Conservation (phyloP, 2,113 vertebrate genomes). For the Eurypyga helias region DNA sequence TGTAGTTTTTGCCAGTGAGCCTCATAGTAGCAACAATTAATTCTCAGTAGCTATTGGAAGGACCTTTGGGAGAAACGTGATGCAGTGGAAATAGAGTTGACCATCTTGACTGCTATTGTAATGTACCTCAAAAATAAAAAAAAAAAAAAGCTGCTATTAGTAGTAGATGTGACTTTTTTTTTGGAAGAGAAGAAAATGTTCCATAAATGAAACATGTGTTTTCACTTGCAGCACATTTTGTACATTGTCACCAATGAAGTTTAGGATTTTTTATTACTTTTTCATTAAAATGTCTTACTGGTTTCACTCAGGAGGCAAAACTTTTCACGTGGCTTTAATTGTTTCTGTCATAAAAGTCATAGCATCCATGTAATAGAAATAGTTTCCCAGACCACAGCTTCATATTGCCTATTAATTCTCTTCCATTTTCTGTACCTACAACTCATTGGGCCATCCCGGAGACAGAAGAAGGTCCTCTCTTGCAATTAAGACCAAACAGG, state of each 20-base stretch:
- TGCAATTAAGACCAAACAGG: background rate
- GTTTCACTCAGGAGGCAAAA: constrained; percentile 68
- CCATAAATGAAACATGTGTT: constrained; percentile 64
- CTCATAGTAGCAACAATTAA: background rate
- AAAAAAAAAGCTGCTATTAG: background rate
- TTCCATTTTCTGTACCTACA: constrained; percentile 28
- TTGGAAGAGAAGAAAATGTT: constrained; percentile 57
- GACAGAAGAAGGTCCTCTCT: background rate
- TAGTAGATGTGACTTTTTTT: constrained; percentile 51
- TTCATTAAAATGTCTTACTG: constrained; percentile 69
- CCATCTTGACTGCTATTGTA: background rate
- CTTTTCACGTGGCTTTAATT: constrained; percentile 69
- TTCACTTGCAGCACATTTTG: constrained; percentile 65
- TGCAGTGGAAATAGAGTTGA: background rate
- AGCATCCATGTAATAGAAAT: constrained; percentile 63
- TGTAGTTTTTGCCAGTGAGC: background rate
- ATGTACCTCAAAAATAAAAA: background rate
- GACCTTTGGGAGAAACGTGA: background rate
- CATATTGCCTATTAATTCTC: constrained; percentile 13
- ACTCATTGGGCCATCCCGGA: background rate
- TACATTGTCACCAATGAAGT: constrained; percentile 64
- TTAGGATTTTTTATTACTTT: constrained; percentile 68
- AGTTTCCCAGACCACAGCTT: constrained; percentile 49
- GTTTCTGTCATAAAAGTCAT: constrained; percentile 69
- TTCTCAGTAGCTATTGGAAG: background rate